Percentiles rank a stretch among this genome's conserved stretches.
Conservation (phyloP, 2,888 invertebrate species). For the Tholera decimalis region DNA sequence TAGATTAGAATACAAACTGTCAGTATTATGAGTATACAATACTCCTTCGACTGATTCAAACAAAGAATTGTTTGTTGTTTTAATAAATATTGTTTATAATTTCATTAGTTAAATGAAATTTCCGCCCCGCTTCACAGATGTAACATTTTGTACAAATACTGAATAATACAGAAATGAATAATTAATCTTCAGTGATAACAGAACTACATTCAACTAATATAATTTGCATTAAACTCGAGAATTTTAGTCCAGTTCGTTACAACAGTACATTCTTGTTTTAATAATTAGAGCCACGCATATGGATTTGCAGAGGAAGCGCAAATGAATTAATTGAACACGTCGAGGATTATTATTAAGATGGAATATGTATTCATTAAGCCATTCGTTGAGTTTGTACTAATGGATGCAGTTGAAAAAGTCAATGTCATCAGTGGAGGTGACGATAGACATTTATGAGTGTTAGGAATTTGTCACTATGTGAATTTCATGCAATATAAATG, state of each 20-base stretch:
- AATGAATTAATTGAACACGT: conserved; percentile 56
- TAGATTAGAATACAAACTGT: no score
- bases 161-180: conserved; percentile 9
- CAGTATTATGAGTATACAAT: no score
- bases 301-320: conserved; percentile 49
- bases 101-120: background rate
- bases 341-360: conserved; percentile 48
- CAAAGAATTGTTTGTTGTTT: no score
- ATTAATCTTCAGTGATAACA: conserved; percentile 22
- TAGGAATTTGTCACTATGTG: background rate
- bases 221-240: conserved; percentile 39
- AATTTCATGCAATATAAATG: background rate
- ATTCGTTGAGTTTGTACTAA: conserved; percentile 14
- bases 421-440: conserved; percentile 16
- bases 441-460: background rate
- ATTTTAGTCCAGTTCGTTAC: conserved; percentile 48
- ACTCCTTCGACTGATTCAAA: no score
- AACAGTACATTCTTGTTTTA: conserved; percentile 55
- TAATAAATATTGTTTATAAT: no score
- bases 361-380: conserved; percentile 30
- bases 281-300: conserved; percentile 55
- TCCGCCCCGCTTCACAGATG: background rate
- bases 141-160: background rate
- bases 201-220: conserved; percentile 24
- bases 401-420: conserved; percentile 22